Base-by-base conservation (phyloP, 2,888 invertebrate genomes). In the Prenolepis imparis region DNA sequence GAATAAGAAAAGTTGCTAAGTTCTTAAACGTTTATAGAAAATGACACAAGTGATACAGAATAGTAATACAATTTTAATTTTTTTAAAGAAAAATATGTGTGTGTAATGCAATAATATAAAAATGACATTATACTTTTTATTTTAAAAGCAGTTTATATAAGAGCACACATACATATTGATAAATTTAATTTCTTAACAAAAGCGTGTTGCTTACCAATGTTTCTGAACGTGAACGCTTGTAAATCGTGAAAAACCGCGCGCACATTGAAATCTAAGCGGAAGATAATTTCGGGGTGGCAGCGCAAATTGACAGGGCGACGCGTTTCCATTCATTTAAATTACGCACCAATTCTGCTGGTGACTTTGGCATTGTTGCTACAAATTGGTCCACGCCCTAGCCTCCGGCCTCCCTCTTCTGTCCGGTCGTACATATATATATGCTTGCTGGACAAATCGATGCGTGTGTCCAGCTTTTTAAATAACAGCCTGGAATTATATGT, bases 341-440 rank as follows among this genome's bases (percentile, higher is more conserved):
- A 94, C 94, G 93, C 92, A 92, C 91, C 94, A 92, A 94, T 94
- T 93, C 94, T 94, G 94, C 90, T 89, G 91, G 92, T 94, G 94
- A 94, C 94, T 94, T 93, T 92, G 91, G 94, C 93, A 94, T 94
- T 94, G 94, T 94, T 93, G 94, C 92, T 93, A 90, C 93, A 94
- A 94, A 94, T 94, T 94, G 94, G 94, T 94, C 92, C 91, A 93
- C 94, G 94, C 94, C 94, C 94, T 92, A 90, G 91, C 93, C 78
- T 78, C 44, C 21, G 44, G 59, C 91, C 90, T 90, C 88, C 85
- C 74, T 84, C 83, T 82, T 83, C 68, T 85, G 81, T 52, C 80
- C 82, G 28, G 41, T 15, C 11, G 39, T 57, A 68, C 21, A 36
- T 41, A 36, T 44, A 52, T 28, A 36, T 41, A 36, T 44, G 61